These are phyloP conservation scores for Kuschelorhynchus macadamiae DNA, from an alignment of 2,888 invertebrate genomes.

Conservation along the genomic window DNA sequence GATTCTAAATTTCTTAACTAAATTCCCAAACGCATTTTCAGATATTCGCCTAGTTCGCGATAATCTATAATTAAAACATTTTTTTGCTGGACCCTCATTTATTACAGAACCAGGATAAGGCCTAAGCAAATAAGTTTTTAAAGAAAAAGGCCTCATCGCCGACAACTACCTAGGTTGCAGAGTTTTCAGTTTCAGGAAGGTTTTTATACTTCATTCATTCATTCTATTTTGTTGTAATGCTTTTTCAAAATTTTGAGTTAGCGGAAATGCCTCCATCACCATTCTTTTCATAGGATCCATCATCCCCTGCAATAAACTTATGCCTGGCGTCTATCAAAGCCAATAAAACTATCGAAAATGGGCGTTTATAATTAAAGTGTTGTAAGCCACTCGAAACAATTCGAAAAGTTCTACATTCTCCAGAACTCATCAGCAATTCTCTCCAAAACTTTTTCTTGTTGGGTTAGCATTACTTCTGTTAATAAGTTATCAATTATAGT, in stretches of 20 bases:
- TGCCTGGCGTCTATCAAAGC: constrained; percentile 56
- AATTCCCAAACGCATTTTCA: constrained; percentile 58
- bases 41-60: constrained; percentile 59
- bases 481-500: constrained; percentile 15
- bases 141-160: constrained; percentile 4
- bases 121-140: constrained; percentile 21
- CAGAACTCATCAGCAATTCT: constrained; percentile 9
- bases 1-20: constrained; percentile 16
- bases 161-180: constrained; percentile 15
- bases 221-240: constrained; percentile 28
- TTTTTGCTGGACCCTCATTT: constrained; percentile 12
- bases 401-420: constrained; percentile 9
- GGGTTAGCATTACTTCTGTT: constrained; percentile 20
- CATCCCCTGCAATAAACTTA: constrained; percentile 57
- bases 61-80: constrained; percentile 58
- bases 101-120: constrained; percentile 11
- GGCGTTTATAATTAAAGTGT: constrained; percentile 52
- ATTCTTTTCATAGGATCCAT: constrained; percentile 57
- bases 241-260: constrained; percentile 52
- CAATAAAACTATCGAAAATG: constrained; percentile 24
- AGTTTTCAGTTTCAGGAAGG: constrained; percentile 13
- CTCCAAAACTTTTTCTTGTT: constrained; percentile 12
- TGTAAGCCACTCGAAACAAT: constrained; percentile 44
- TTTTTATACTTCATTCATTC: constrained; percentile 14
- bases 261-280: constrained; percentile 58